Base-by-base conservation (phyloP, 1,140 invertebrate species). In the Whitmania pigra region DNA sequence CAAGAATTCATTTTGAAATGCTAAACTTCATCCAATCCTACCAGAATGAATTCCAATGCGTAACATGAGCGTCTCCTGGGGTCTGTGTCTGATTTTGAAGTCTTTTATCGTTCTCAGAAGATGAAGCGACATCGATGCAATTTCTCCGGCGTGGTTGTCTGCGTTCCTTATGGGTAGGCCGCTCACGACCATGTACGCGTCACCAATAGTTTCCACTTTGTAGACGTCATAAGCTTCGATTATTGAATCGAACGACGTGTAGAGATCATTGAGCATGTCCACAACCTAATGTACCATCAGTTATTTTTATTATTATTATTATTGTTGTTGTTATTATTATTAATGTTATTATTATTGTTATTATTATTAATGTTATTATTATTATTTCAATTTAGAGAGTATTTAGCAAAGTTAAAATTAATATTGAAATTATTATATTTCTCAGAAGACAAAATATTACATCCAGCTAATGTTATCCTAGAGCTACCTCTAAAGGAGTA, bases 31-130 rank as follows among this genome's bases (percentile, higher is more conserved):
- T 57, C 20, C 54, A 25, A 63, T 53, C 60, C 25, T 11, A 92
- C 92, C 93, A 77, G 92, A 92, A 78, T 95, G 92, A 76, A 96
- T 90, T 73, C 93, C 94, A 79, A 99, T 97, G 74, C 95, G 84
- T 0, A 96, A 87, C 82, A 90, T 89, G n/a, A 94, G 83, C 72
- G 90, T 87, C 74, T 90, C 89, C 27, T 91, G 87, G 0, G 89
- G 90, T 74, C 88, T 86, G 77, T 97, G 93, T 29, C 88, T 85
- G 66, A 97, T 91, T 17, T 87, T 89, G 78, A 94, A 97, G 13
- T 88, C 88, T 76, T 88, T 87, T 4, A 94, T 90, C 0, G 89
- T 90, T 74, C 89, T 87, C 2, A 94, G 83, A 3, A 96, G 87
- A 9, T 90, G 88, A 20, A 96, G 80, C 2, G 93, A 88, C 90